Base-by-base conservation (phyloP, 1,140 invertebrate genomes). In the Limonius californicus region DNA sequence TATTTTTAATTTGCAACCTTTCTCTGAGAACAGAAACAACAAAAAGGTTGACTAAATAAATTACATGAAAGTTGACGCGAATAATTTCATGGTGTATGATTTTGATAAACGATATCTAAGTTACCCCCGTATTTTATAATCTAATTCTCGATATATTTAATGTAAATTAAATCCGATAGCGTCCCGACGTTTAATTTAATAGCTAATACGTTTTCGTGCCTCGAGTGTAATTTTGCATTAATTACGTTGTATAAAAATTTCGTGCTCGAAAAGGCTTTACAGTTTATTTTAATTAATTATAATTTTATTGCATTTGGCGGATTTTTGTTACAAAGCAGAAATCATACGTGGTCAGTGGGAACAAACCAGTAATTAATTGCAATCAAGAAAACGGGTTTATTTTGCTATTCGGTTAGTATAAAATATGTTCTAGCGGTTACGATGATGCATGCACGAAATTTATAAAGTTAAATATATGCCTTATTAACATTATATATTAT, bases 71-170 rank as follows among this genome's bases (percentile, higher is more conserved):
- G 45, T 50, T 50, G 45, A 19, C 45, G 45, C 3, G 16, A 50
- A 50, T 50, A 50, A 50, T 50, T 50, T 50, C 45, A 50, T 21
- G 45, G 15, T 50, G 11, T 50, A 8, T 50, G 45, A 50, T 18
- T 50, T 50, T 50, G 45, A 50, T 50, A 50, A 50, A 50, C 45
- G 45, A 50, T 50, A 50, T 50, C 45, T 50, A 50, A 50, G 15
- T 45, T 50, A 50, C 45, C 45, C n/a, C 20, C 45, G 45, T 50
- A 50, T 50, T 50, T 50, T 50, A 50, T 50, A 50, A 50, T 50
- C 45, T 50, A 50, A 50, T 50, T 50, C 20, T 50, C 45, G 9
- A 50, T 50, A 50, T 50, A 50, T 50, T 50, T 50, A 50, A 50
- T 50, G 20, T 50, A 50, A 50, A 50, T 50, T 50, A 50, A 50